These are phyloP conservation scores for Xiphorhynchus elegans DNA, from an alignment of 2,113 vertebrate species.

Conservation along the genomic window DNA sequence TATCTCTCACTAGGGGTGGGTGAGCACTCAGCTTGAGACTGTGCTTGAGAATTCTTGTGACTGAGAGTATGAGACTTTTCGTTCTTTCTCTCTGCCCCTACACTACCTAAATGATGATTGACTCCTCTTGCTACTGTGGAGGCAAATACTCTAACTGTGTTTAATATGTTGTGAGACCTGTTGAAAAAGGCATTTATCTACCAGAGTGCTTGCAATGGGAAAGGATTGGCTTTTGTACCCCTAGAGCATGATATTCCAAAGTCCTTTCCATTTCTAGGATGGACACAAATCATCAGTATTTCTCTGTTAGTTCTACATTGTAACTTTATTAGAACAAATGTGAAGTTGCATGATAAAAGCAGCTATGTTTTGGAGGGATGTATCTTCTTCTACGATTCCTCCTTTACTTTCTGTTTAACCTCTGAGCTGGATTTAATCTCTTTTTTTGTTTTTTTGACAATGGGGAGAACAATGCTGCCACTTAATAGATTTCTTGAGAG, in stretches of 20 bases:
- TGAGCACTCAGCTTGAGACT: neutral
- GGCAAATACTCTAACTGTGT: neutral
- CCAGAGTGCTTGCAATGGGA: neutral
- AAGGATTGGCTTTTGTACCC: neutral
- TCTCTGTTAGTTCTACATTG: neutral
- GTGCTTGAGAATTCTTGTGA: neutral
- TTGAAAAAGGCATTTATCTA: neutral
- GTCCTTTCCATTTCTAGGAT: neutral
- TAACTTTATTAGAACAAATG: neutral
- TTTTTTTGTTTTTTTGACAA: neutral
- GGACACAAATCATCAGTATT: neutral
- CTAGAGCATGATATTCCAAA: neutral
- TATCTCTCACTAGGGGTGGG: neutral
- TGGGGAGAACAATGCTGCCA: neutral
- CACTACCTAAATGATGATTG: neutral
- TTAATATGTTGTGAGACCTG: neutral
- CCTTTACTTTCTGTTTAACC: neutral
- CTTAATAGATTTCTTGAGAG: neutral
- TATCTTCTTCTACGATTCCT: neutral
- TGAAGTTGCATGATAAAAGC: neutral
- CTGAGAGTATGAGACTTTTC: neutral
- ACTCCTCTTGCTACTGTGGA: neutral
- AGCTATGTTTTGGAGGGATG: neutral
- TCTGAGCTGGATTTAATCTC: neutral
- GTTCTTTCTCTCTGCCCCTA: neutral